These are phyloP conservation scores for Cerastoderma edule DNA, from an alignment of 2,888 invertebrate species.

Conservation along the genomic window DNA sequence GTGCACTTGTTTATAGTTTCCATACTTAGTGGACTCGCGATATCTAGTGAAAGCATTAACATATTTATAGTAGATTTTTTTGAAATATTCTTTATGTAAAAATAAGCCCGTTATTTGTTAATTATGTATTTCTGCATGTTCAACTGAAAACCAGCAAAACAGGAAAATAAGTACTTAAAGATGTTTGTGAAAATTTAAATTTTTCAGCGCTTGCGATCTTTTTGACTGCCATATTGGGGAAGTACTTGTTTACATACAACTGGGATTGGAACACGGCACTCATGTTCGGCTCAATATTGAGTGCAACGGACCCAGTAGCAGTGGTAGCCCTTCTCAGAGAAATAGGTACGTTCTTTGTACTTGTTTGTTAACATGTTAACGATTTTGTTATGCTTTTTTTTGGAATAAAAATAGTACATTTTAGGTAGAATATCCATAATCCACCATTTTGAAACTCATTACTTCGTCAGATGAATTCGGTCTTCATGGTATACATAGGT, in stretches of 20 bases:
- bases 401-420: not conserved
- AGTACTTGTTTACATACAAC: conserved; percentile 72
- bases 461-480: not conserved
- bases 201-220: conserved; percentile 77
- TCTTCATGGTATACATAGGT: not conserved
- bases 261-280: conserved; percentile 82
- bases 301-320: conserved; percentile 85
- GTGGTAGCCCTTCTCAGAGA: conserved; percentile 85
- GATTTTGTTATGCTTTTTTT: not conserved
- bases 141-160: not conserved
- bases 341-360: conserved; percentile 75
- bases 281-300: conserved; percentile 84
- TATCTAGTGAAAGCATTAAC: too few relatives aligned
- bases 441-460: too few relatives aligned
- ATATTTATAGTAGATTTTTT: too few relatives aligned
- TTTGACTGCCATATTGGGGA: conserved; percentile 77
- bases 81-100: too few relatives aligned
- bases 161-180: not conserved
- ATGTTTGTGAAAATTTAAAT: not conserved
- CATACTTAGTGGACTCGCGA: too few relatives aligned
- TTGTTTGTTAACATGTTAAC: not conserved
- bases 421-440: too few relatives aligned
- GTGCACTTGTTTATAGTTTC: too few relatives aligned
- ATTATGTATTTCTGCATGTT: not conserved
- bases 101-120: too few relatives aligned